Evolutionary conservation across 2,113 vertebrate species (phyloP), one percentile per base, ranked within the genome.

Genomic region (Centropristis striata): DNA sequence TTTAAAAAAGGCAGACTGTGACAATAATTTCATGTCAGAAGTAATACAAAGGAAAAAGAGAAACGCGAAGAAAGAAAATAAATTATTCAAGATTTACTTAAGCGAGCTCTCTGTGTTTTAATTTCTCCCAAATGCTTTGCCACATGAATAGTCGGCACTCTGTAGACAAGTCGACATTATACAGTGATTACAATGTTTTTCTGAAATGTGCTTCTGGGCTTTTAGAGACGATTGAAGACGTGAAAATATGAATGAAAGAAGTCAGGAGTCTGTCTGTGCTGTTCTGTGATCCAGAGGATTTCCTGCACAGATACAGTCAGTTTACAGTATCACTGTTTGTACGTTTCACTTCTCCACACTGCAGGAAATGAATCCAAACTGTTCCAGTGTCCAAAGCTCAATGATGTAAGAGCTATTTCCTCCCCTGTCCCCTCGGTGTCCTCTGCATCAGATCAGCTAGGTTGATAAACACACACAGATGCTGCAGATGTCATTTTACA

Each of bases 1-100:
- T 50, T 8, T 32, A 32, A 3, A 46, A 20, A 63, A 20, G 11
- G 8, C 32, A 42, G 20, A 76, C 27, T 39, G 39, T 8, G 36
- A 9, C 16, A 3, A 70, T 74, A 32, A 12, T 51, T 77, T 12
- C 13, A 25, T 67, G 46, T 55, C 39, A 69, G 59, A 66, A 78
- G 36, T 9, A 53, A 69, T 60, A 51, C 76, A 65, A 69, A 42
- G 8, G 0, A 36, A 41, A 54, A 65, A 32, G 15, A 66, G 14
- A 78, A 64, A 49, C 15, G n/a, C 61, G 15, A 9, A 28, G 23
- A 46, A 51, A 28, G n/a, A 1, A 32, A 85, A 80, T 80, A 76
- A 84, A 83, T 87, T 87, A 86, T 90, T 88, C 39, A 72, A 50
- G 8, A 63, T 75, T 49, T 67, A 78, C 57, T 71, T 6, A 37